Conservation (phyloP, 2,113 vertebrate species). For the Cochlearius cochlearius region DNA sequence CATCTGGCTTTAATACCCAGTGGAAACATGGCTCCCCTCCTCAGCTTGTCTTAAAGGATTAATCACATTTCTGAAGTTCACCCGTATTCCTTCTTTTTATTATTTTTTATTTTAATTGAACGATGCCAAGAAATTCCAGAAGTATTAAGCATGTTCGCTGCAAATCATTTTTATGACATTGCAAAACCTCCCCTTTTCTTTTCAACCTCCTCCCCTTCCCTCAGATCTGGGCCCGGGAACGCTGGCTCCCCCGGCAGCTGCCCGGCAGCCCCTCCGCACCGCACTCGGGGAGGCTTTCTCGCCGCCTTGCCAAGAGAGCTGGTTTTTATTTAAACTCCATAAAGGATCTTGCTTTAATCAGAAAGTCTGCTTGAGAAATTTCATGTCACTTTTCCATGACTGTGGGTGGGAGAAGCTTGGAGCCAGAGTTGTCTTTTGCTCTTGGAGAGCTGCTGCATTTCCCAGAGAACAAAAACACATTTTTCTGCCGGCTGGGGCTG, state of each 20-base stretch:
- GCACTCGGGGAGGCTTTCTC: conserved; percentile 44
- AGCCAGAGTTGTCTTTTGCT: conserved; percentile 74
- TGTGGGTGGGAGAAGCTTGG: conserved; percentile 71
- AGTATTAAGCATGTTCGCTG: conserved; percentile 69
- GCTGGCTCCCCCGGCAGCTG: conserved; percentile 11
- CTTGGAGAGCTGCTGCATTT: conserved; percentile 57
- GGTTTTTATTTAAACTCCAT: conserved; percentile 67
- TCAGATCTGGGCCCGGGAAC: conserved; percentile 40
- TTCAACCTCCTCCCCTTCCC: conserved; percentile 23
- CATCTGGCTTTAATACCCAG: conserved; percentile 73
- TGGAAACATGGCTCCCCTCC: conserved; percentile 63
- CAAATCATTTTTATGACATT: conserved; percentile 78
- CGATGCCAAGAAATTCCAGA: conserved; percentile 76
- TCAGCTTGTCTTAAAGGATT: conserved; percentile 68
- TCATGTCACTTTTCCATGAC: conserved; percentile 76
- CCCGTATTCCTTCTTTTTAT: conserved; percentile 54
- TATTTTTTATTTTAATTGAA: conserved; percentile 65
- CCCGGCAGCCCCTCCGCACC: conserved; percentile 32
- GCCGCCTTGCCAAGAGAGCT: conserved; percentile 59
- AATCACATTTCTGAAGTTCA: conserved; percentile 69
- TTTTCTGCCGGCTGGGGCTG: conserved; percentile 35
- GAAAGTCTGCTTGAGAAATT: conserved; percentile 73
- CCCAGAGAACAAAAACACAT: conserved; percentile 56
- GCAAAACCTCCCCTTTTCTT: conserved; percentile 62
- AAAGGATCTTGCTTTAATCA: conserved; percentile 73